Conservation (phyloP, 2,113 vertebrate genomes). For the Phalacrocorax carbo region DNA sequence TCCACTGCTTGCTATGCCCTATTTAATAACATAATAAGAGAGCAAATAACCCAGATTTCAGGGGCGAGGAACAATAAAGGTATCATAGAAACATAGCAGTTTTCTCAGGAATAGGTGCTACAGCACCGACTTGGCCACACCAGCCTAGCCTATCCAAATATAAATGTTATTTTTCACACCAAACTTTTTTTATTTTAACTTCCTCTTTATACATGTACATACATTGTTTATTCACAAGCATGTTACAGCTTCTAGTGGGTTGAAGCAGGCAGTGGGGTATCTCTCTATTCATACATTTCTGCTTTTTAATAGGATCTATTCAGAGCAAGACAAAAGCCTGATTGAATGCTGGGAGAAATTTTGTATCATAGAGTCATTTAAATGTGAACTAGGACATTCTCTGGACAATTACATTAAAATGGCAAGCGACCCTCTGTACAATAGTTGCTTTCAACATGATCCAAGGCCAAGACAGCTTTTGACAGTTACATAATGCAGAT, state of each 20-base stretch:
- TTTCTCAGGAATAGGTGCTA: not conserved
- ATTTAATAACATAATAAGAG: not conserved
- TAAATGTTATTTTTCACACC: slow-evolving; percentile 1
- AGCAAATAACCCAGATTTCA: not conserved
- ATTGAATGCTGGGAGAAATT: slow-evolving; percentile 60
- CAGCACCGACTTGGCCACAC: not conserved
- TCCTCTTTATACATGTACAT: not conserved
- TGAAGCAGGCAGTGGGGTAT: slow-evolving; percentile 19
- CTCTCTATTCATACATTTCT: slow-evolving; percentile 45
- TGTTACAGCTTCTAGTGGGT: not conserved
- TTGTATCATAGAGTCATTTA: slow-evolving; percentile 54
- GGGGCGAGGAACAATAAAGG: not conserved
- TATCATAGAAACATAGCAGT: not conserved
- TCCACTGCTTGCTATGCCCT: not conserved
- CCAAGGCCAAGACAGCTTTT: slow-evolving; percentile 55
- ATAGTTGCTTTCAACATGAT: slow-evolving; percentile 58
- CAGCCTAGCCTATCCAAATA: not conserved
- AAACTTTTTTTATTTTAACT: not conserved
- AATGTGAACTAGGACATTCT: slow-evolving; percentile 64
- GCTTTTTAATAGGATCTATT: slow-evolving; percentile 46
- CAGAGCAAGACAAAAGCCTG: slow-evolving; percentile 52
- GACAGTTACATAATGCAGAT: slow-evolving; percentile 61
- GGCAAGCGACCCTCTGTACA: slow-evolving; percentile 45
- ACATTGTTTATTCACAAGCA: slow-evolving; percentile 28
- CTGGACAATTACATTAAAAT: slow-evolving; percentile 64